phyloP scores from a whole-genome alignment of 1,140 invertebrate genomes.

The Meloidogyne exigua region DNA sequence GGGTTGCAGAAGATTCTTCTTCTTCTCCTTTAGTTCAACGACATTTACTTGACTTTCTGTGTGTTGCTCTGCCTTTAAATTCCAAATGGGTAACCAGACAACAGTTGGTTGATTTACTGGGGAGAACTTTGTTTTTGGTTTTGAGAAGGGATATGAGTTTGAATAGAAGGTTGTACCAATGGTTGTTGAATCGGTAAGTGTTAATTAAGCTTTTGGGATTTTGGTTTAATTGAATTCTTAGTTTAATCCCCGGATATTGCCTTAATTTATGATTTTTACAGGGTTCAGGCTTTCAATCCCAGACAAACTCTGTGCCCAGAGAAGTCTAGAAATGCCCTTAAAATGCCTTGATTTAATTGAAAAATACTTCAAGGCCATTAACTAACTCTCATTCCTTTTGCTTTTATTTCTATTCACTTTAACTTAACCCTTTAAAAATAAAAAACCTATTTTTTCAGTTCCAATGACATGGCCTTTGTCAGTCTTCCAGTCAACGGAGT shows the following conservation, averaged over 20 bases:
- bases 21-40: conserved; percentile 79
- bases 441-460: conserved; percentile 20
- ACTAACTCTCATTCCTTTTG: no score
- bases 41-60: conserved; percentile 79
- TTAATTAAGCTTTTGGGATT: no score
- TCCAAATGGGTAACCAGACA: conserved; percentile 74
- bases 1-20: conserved; percentile 69
- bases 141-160: conserved; percentile 85
- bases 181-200: conserved; percentile 54
- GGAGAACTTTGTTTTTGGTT: conserved; percentile 78
- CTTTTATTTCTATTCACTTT: no score
- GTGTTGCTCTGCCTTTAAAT: conserved; percentile 82
- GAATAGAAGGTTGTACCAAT: conserved; percentile 71
- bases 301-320: no score
- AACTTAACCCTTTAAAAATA: no score
- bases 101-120: conserved; percentile 77
- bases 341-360: no score
- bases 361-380: no score
- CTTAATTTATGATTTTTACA: no score
- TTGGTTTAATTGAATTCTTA: no score
- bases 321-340: no score
- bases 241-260: no score
- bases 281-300: no score
- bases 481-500: conserved; percentile 46
- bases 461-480: conserved; percentile 40